Base-by-base conservation (phyloP, 2,113 vertebrate genomes). In the Brachyhypopomus gauderio region DNA sequence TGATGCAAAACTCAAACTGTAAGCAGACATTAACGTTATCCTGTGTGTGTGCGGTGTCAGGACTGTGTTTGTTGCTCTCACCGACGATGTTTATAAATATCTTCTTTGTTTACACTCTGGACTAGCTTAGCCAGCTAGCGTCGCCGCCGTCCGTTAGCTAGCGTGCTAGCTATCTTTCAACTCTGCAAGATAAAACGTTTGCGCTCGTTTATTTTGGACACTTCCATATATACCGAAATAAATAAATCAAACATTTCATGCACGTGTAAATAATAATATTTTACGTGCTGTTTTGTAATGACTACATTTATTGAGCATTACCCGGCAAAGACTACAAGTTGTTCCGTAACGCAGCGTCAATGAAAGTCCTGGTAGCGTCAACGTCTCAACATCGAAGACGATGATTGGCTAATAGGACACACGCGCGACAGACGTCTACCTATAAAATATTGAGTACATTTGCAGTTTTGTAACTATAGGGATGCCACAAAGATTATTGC, bases 381-480 rank as follows among this genome's bases (percentile, higher is more conserved):
- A 76, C 58, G 64, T 62, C 27, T 59, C 3, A 7, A 19, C n/a
- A 55, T 77, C 3, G 41, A 14, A 52, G 12, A 52, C 45, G 12
- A 45, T 12, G 25, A 84, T 84, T 81, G 83, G 83, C 19, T 66
- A 41, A 69, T 2, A 55, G 6, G 12, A 36, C 9, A 3, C 74
- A 38, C 48, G 67, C 67, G 74, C 63, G 20, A 56, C 60, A 2
- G 56, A 38, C 20, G n/a, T 14, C 34, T n/a, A n/a, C 79, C 79
- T 66, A 69, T 81, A 19, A 8, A 14, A 45, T 20, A 48, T 12
- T 14, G 22, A 0, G 30, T 17, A 36, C 2, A 7, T 67, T 4
- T 2, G 16, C 30, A 7, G 16, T 7, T 25, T 14, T 27, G 62
- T 66, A n/a, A 60, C 58, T 5, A 60, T 60, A 4, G 17, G 22